These are phyloP conservation scores for Clarias fuscus DNA, from an alignment of 2,797 vertebrate species.

Conservation along the genomic window DNA sequence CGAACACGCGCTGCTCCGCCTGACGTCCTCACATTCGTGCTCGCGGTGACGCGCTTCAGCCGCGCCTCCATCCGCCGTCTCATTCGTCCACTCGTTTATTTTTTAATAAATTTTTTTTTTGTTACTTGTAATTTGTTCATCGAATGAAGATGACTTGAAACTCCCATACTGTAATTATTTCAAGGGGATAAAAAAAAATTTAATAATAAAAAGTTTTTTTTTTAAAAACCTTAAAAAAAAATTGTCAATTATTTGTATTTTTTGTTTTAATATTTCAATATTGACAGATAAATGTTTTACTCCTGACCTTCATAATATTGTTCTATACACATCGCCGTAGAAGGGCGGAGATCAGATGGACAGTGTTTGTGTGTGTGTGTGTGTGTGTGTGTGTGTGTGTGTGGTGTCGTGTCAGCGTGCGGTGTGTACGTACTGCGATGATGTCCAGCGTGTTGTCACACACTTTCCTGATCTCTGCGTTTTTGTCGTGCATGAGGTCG, in stretches of 20 bases:
- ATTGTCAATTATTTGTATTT: not conserved
- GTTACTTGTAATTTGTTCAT: no score
- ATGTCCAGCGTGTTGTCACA: slow-evolving; percentile 95
- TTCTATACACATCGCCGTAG: no score
- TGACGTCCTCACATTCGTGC: no score
- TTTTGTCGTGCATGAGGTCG: slow-evolving; percentile 96
- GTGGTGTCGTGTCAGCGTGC: not conserved
- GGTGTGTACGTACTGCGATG: slow-evolving; percentile 82
- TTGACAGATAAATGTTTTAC: not conserved
- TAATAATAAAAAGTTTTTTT: not conserved
- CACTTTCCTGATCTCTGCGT: slow-evolving; percentile 91
- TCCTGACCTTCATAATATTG: not conserved
- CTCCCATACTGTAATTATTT: no score
- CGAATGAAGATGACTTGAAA: no score
- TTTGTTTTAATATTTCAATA: not conserved
- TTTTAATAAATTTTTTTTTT: no score
- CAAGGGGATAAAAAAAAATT: no score
- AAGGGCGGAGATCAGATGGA: not conserved
- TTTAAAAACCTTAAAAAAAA: not conserved
- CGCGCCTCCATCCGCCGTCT: no score
- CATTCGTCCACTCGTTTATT: no score
- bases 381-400: not conserved
- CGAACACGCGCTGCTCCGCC: not conserved
- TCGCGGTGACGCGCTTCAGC: no score
- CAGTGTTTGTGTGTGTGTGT: not conserved